These are phyloP conservation scores for Bimastos eiseni DNA, from an alignment of 2,888 invertebrate genomes.

Conservation along the genomic window DNA sequence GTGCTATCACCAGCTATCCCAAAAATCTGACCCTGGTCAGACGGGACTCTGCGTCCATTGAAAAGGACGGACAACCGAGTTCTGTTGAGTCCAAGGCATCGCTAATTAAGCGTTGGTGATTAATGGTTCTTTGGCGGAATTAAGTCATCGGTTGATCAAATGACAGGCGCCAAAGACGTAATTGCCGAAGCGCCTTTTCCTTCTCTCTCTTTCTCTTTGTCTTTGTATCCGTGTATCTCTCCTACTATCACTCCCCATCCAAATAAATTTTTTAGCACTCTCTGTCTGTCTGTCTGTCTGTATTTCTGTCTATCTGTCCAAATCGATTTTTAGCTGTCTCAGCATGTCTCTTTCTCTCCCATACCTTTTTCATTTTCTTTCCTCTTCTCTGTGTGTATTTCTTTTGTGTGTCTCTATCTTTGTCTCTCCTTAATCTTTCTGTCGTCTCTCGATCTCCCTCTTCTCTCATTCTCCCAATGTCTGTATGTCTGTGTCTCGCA, in stretches of 20 bases:
- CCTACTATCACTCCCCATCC: neutral
- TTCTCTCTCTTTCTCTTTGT: neutral
- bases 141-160: slow-evolving; percentile 21
- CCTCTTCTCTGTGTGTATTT: neutral
- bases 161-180: neutral
- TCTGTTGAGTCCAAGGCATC: neutral
- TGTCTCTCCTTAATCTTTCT: neutral
- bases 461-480: neutral
- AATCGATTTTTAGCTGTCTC: neutral
- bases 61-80: neutral
- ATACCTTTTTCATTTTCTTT: neutral
- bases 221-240: neutral
- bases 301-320: neutral
- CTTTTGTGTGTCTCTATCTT: neutral
- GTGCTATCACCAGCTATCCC: neutral
- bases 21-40: neutral
- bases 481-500: neutral
- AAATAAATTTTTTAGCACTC: too few relatives aligned
- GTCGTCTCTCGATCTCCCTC: neutral
- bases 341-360: neutral
- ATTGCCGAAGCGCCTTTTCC: neutral
- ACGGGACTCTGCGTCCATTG: neutral
- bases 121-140: neutral
- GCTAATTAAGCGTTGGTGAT: slow-evolving; percentile 19
- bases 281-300: too few relatives aligned